Evolutionary conservation across 1,140 invertebrate species (phyloP), one percentile per base, ranked within the genome.

Genomic region (Bombus confusus): DNA sequence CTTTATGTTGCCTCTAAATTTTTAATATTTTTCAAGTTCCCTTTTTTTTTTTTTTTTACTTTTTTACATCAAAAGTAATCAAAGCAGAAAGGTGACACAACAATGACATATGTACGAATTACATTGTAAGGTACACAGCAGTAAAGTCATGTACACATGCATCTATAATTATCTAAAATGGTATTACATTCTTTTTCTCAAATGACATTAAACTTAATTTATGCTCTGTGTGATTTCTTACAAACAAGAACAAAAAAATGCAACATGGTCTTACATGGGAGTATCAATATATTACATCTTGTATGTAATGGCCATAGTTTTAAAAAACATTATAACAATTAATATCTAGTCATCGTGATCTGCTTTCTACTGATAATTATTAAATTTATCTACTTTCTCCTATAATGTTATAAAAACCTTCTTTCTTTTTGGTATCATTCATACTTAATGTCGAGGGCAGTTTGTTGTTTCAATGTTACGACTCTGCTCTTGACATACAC

Each of bases 51-150:
- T 68, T 76, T 79, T 47, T 43, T 25, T 1, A 64, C 10, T 37
- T 89, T 85, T 93, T 93, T 93, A 94, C 93, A 94, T 90, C 74
- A 93, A 93, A 94, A 93, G 93, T 93, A 94, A 94, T 90, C 91
- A 93, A 94, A 94, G 92, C 92, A 91, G 91, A 93, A 92, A 91
- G 86, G 86, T 89, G 92, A 94, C 92, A 92, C 91, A 91, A 92
- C 91, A 85, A 93, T 88, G 83, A 93, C 88, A 85, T 94, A 94
- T 94, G 94, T 94, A 94, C 92, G 94, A 92, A 87, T 93, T 94
- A 93, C 93, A 93, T 93, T 93, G 93, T 90, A 94, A 88, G 88
- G 91, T 94, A 93, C 91, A 93, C 90, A 90, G 90, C 77, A 86
- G 91, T 90, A 89, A 89, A 89, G 79, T 93, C 91, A 91, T 94